phyloP scores from a whole-genome alignment of 2,797 vertebrate genomes.

The Holocentrus rufus region DNA sequence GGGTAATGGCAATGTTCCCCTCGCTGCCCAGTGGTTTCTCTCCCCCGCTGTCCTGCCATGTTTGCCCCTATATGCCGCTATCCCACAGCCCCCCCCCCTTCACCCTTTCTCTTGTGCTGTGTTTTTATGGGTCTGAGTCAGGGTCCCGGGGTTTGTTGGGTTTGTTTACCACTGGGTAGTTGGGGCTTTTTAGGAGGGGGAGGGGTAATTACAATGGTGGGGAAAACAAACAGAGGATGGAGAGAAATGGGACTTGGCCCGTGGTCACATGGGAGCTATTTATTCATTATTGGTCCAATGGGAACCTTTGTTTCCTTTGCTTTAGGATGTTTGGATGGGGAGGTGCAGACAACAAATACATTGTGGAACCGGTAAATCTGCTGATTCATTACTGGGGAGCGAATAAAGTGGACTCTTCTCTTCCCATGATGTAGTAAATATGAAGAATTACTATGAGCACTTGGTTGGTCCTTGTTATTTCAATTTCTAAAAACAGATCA shows the following conservation, averaged over 20 bases:
- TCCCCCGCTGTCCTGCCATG: constrained; percentile 48
- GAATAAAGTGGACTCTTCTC: constrained; percentile 19
- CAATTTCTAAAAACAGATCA: constrained; percentile 51
- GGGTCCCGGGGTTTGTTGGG: constrained; percentile 70
- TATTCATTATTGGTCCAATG: constrained; percentile 78
- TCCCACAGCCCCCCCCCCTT: constrained; percentile 62
- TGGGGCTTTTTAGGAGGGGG: constrained; percentile 58
- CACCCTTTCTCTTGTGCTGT: constrained; percentile 58
- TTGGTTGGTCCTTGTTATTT: constrained; percentile 36
- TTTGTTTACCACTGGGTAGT: constrained; percentile 77
- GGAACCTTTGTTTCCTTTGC: constrained; percentile 73
- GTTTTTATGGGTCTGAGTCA: constrained; percentile 78
- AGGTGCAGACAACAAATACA: constrained; percentile 62
- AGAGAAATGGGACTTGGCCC: constrained; percentile 69
- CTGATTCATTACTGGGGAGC: constrained; percentile 58
- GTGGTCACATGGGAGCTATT: constrained; percentile 79
- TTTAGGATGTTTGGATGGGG: constrained; percentile 73
- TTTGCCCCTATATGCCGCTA: constrained; percentile 65
- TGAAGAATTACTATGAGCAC: constrained; percentile 19
- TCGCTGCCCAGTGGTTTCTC: constrained; percentile 38
- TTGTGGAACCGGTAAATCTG: constrained; percentile 49
- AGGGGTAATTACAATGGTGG: constrained; percentile 80
- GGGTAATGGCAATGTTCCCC: constrained; percentile 58
- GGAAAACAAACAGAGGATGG: constrained; percentile 80
- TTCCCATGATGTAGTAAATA: constrained; percentile 15